Evolutionary conservation across 2,888 invertebrate genomes (phyloP).

Genomic region (Caenorhabditis imperialis): DNA sequence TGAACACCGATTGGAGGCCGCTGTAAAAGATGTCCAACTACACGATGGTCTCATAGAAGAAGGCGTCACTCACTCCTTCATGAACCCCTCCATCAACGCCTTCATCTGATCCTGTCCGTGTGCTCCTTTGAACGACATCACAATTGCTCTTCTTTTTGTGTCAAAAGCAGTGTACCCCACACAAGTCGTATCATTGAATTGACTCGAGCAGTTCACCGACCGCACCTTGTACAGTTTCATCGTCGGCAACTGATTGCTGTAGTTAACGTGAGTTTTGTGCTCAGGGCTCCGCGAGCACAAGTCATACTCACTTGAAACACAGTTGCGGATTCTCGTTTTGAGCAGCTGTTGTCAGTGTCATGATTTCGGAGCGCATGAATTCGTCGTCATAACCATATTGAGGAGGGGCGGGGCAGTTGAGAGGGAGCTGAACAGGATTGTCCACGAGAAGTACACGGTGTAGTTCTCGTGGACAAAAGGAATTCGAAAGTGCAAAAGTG

Average conservation of each 20-base stretch:
- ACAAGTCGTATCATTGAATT: conserved; percentile 26
- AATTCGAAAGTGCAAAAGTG: no score
- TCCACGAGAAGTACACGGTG: no score
- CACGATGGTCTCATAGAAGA: no score
- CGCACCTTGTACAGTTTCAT: conserved; percentile 18
- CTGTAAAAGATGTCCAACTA: no score
- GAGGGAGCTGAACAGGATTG: conserved; percentile 20
- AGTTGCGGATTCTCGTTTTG: conserved; percentile 41
- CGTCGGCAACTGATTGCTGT: conserved; percentile 38
- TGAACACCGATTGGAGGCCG: conserved; percentile 17
- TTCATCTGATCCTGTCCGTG: conserved; percentile 24
- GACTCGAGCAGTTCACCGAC: conserved; percentile 16
- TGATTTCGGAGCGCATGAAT: conserved; percentile 23
- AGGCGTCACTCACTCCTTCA: conserved; percentile 6
- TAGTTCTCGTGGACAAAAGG: no score
- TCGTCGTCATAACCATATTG: conserved; percentile 28
- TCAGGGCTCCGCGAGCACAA: no score
- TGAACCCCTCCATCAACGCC: not conserved
- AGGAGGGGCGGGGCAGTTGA: conserved; percentile 31
- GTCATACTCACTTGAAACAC: conserved; percentile 40
- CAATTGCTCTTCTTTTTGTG: conserved; percentile 7
- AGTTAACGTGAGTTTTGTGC: no score
- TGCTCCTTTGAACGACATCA: conserved; percentile 36
- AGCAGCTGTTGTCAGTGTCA: conserved; percentile 35
- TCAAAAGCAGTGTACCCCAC: conserved; percentile 37